Base-by-base conservation (phyloP, 2,888 invertebrate genomes). In the Epsilonema sp. region DNA sequence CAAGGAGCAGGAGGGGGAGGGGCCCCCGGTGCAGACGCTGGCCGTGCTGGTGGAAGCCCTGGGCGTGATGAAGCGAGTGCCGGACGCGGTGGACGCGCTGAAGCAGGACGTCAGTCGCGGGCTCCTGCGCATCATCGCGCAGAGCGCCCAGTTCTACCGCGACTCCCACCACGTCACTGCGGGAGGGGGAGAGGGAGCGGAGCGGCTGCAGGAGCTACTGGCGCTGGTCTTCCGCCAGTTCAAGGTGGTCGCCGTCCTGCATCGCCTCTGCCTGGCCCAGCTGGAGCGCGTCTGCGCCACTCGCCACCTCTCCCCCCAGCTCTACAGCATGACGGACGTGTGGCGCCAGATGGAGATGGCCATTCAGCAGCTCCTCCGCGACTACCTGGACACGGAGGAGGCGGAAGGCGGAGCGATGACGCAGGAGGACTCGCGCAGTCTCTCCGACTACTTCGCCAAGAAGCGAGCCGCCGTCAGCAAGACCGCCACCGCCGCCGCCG, bases 261-360 rank as follows among this genome's bases (percentile, higher is more conserved):
- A 86, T 63, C 67, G 74, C 22, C 65, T 77, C 39, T 73, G 84
- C 19, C 66, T 82, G 2, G 56, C 57, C 24, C 65, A 68, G 51
- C 58, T 69, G 1, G 54, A 61, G 44, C 55, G 64, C 47, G 61
- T 60, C 47, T 26, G 19, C 16, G 8, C 13, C 11, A 24, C 26
- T 53, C 53, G 46, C 52, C 51, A 37, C n/a, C 25, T 49, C 2
- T 31, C 4, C n/a, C 2, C 20, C 26, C 5, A 13, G 46, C 63
- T 78, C 41, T 82, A 81, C 62, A 76, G 76, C 59, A 74, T 79
- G 62, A 73, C 78, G 37, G 81, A 84, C 63, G 84, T 83, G 55
- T 89, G 87, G 87, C 77, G 78, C 38, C 80, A 83, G 58, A 81
- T 85, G 36, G 87, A 89, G 66, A 78, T 79, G 63, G 83, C 84